Base-by-base conservation (phyloP, 2,888 invertebrate genomes). In the Netelia fuscicornis region DNA sequence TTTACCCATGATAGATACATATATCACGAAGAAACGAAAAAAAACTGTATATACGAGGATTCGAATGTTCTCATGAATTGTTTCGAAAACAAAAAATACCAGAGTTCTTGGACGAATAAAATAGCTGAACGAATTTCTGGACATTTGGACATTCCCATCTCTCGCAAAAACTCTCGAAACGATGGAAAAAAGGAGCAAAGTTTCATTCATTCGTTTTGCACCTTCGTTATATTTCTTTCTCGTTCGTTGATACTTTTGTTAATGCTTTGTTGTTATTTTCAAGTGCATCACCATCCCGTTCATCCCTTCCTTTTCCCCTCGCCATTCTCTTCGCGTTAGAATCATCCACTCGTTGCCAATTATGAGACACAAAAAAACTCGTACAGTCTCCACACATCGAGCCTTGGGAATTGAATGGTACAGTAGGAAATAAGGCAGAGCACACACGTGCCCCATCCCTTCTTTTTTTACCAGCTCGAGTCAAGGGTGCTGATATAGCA, bases 321-420 rank as follows among this genome's bases (percentile, higher is more conserved):
- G 5, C 3, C 8, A 67, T 76, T 71, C 64, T 81, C 52, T 81
- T 67, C 54, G 67, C 42, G 76, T 48, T 85, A 78, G 71, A 74
- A 74, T 81, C 71, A 78, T 78, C 68, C 64, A 58, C 60, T 71
- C 77, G 77, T 68, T 68, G 81, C 78, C 74, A 84, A 84, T 84
- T 81, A 81, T 75, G 74, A 58, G 37, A 30, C 52, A 67, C 70
- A 52, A 75, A 81, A 78, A 78, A 58, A 54, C n/a, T 62, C 62
- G 30, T 10, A 56, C 25, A 77, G 67, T 76, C 60, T 65, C 56
- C 17, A 60, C 62, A 56, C 77, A 74, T 65, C 58, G 77, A 83
- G 70, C 70, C 74, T 78, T 58, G 64, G 65, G 65, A 79, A 75
- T 85, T 81, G 84, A 81, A 85, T 78, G 48, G 60, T 74, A 44